These are phyloP conservation scores for Ardeotis arabs DNA, from an alignment of 2,113 vertebrate species.

Conservation along the genomic window DNA sequence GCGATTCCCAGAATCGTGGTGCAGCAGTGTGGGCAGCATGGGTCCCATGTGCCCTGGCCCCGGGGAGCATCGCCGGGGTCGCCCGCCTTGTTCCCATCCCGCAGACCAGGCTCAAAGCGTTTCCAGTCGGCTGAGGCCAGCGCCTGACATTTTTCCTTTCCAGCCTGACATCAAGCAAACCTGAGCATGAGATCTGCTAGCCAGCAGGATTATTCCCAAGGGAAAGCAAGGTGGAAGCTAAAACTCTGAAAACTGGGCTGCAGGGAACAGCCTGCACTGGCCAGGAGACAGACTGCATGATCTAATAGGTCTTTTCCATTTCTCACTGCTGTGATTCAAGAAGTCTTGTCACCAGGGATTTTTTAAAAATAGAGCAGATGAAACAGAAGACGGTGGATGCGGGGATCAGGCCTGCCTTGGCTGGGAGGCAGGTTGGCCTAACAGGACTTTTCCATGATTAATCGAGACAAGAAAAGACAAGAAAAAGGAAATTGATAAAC, in stretches of 20 bases:
- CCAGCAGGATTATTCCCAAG: neutral
- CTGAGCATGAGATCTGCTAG: neutral
- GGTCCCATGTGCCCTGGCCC: fast-evolving
- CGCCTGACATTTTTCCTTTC: neutral
- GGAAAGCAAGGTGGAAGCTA: neutral
- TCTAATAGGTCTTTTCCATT: conserved; percentile 52
- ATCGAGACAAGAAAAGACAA: neutral
- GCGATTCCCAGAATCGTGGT: fast-evolving
- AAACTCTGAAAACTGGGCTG: neutral
- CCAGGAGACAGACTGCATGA: conserved; percentile 45
- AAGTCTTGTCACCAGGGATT: neutral
- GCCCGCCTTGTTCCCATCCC: fast-evolving
- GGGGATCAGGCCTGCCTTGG: conserved; percentile 43
- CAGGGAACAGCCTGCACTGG: conserved; percentile 8
- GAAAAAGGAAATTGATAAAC: conserved; percentile 51
- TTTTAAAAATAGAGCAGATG: conserved; percentile 46
- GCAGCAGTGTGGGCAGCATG: no score
- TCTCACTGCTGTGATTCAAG: conserved; percentile 32
- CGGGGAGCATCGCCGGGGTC: fast-evolving
- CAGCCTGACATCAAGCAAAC: neutral
- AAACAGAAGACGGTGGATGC: neutral
- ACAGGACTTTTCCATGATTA: conserved; percentile 58
- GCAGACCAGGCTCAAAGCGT: neutral
- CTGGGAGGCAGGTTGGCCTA: conserved; percentile 5
- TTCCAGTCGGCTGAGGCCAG: neutral